Base-by-base conservation (phyloP, 2,888 invertebrate species). In the Drosophila testacea region DNA sequence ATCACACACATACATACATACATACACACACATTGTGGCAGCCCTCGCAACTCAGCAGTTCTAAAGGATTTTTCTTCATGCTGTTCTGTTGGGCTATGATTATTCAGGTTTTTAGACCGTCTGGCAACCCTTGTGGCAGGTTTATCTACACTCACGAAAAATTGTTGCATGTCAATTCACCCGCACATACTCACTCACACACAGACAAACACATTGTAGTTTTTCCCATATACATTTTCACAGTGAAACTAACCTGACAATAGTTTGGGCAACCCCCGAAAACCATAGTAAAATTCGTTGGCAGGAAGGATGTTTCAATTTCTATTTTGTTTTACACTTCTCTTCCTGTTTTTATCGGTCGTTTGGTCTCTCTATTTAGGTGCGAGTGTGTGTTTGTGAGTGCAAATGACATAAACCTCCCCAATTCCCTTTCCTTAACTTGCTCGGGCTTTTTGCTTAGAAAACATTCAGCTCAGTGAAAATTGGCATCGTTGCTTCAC, bases 291-390 rank as follows among this genome's bases (percentile, higher is more conserved):
- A 41, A 72, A 62, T 67, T 44, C 59, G 52, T 57, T 72, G 54
- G 28, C 48, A 83, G 90, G 83, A 89, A 89, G 89, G 89, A 88
- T 86, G 89, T 90, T 90, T 89, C 89, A 88, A 90, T 89, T 88
- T 88, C 77, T 88, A 88, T 87, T 90, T 86, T 79, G 79, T 79
- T 89, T 81, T 77, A 88, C 78, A 75, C 62, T 72, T 61, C 83
- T 86, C 71, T 78, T 86, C 77, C 81, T 69, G 81, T 82, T 83
- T 87, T 83, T 83, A 86, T 83, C 84, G 87, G 47, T 81, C 79
- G 76, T 76, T 81, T 74, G 74, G 46, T 34, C 32, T 42, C 38
- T 50, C 50, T 9, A 22, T 36, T 4, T 13, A 22, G 59, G 16
- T 48, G 50, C 57, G 28, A 11, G 6, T 46, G 28, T 47, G 39